Evolutionary conservation across 1,140 invertebrate species (phyloP), one percentile per base, ranked within the genome.

Genomic region (Penaeus japonicus): DNA sequence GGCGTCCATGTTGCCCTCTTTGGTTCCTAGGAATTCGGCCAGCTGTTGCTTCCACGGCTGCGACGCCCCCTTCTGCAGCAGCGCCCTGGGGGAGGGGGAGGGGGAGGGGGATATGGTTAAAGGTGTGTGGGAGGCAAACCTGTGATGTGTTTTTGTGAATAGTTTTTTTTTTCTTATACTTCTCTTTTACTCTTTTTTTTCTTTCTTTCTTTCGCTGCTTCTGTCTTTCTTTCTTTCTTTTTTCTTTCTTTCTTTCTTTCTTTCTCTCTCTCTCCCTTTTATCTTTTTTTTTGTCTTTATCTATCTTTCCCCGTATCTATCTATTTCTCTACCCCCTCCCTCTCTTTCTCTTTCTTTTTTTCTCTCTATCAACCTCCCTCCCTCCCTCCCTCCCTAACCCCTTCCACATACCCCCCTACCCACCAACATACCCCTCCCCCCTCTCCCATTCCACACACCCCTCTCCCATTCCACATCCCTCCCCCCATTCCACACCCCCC

Each of bases 61-160:
- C 0, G 97, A 97, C 1, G 95, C 95, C 2, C 98, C 98, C 87
- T 95, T 95, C 90, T 95, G 94, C 95, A 99, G 96, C 12, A 98
- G 92, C 92, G 94, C 94, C 91, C 97, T 97, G 92, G 24, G 92
- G 93, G 91, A 90, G 55, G 59, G 59, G 35, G 57, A 57, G 57
- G 70, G 22, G 59, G 7, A 24, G 65, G 30, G 47, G 54, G 39
- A 79, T 18, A 39, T 59, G 4, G n/a, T 4, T 0, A 32, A 22
- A 24, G 78, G 39, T 15, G 27, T 3, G 78, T 3, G 35, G 12
- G n/a, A 3, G 55, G 22, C 4, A 22, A 3, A 53, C 4, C 12
- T 35, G 22, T 27, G 3, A 5, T 18, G 32, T 30, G 55, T 18
- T n/a, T n/a, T n/a, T n/a, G n/a, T n/a, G 2, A 4, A 2, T 30